phyloP scores from a whole-genome alignment of 2,888 invertebrate species.

The Caenorhabditis sp. region DNA sequence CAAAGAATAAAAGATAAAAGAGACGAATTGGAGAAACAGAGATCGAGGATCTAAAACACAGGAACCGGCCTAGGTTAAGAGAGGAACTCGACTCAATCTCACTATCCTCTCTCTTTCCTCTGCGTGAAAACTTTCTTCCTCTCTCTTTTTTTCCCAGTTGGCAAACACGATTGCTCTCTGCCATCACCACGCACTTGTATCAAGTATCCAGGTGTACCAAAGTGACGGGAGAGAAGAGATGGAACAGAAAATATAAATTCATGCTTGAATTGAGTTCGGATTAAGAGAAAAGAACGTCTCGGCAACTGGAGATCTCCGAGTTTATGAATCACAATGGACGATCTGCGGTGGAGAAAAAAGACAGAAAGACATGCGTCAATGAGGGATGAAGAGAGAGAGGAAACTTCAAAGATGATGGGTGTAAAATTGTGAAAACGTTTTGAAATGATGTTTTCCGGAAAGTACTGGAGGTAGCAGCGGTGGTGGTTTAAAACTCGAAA shows the following conservation, averaged over 20 bases:
- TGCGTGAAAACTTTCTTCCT: constrained; percentile 48
- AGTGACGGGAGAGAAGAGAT: constrained; percentile 21
- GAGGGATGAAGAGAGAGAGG: constrained; percentile 22
- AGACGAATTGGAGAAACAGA: constrained; percentile 35
- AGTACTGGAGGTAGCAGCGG: constrained; percentile 7
- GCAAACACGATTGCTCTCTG: constrained; percentile 54
- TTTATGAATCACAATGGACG: constrained; percentile 54
- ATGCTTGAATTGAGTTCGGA: constrained; percentile 26
- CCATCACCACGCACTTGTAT: constrained; percentile 61
- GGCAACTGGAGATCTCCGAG: constrained; percentile 26
- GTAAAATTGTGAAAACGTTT: constrained; percentile 60
- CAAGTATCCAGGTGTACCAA: constrained; percentile 60
- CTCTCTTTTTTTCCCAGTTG: constrained; percentile 32
- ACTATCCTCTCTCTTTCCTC: constrained; percentile 42
- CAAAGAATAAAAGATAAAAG: constrained; percentile 10
- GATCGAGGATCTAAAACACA: constrained; percentile 55
- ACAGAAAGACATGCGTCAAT: constrained; percentile 46
- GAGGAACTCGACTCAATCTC: constrained; percentile 48
- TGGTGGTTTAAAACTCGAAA: constrained; percentile 8
- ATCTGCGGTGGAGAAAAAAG: constrained; percentile 29
- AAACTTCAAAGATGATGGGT: constrained; percentile 62
- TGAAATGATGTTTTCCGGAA: constrained; percentile 47
- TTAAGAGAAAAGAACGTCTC: constrained; percentile 18
- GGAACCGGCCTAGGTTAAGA: constrained; percentile 50
- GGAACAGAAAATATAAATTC: constrained; percentile 24